phyloP scores from a whole-genome alignment of 2,888 invertebrate genomes.

The Arctia plantaginis region DNA sequence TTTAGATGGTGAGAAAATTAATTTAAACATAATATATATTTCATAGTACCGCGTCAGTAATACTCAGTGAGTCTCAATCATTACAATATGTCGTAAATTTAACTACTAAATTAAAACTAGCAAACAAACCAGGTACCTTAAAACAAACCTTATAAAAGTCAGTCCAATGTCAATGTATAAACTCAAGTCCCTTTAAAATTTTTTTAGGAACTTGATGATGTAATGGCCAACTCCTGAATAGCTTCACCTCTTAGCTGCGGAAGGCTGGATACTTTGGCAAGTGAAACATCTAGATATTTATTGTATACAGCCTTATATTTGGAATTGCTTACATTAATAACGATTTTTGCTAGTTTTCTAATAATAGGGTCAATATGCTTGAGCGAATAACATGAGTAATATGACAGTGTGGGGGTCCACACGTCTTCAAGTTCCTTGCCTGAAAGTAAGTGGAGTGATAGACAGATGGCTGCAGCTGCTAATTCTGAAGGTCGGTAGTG shows the following conservation, averaged over 20 bases:
- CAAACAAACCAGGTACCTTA: constrained; percentile 71
- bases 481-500: constrained; percentile 93
- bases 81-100: constrained; percentile 68
- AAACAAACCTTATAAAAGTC: constrained; percentile 69
- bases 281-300: constrained; percentile 87
- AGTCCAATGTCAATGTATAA: constrained; percentile 59
- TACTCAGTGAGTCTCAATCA: constrained; percentile 57
- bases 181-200: constrained; percentile 30
- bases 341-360: constrained; percentile 89
- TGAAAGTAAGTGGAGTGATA: constrained; percentile 88
- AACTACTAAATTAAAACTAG: constrained; percentile 67
- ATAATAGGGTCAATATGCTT: constrained; percentile 90
- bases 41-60: constrained; percentile 30
- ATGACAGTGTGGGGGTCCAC: constrained; percentile 91
- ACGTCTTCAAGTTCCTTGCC: constrained; percentile 77
- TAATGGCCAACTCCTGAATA: constrained; percentile 65
- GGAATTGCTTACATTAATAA: constrained; percentile 89
- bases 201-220: constrained; percentile 44
- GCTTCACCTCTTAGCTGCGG: constrained; percentile 86
- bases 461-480: constrained; percentile 92
- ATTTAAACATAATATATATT: constrained; percentile 40
- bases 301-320: constrained; percentile 90
- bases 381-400: constrained; percentile 92
- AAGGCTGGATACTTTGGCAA: constrained; percentile 88
- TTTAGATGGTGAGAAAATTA: constrained; percentile 35